phyloP scores from a whole-genome alignment of 2,888 invertebrate genomes.

The Catocala sponsa region DNA sequence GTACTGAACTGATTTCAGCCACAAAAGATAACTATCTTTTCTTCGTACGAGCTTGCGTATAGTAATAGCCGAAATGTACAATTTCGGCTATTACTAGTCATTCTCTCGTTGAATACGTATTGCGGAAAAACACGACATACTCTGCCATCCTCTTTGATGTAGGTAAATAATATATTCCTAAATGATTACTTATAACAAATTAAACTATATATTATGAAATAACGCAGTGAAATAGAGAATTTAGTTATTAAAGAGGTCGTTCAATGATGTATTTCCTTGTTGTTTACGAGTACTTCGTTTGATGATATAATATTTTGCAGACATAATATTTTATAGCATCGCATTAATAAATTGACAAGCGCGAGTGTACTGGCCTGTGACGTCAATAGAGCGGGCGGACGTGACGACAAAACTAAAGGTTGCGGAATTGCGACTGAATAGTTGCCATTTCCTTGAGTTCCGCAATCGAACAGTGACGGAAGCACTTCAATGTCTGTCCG shows the following conservation, averaged over 20 bases:
- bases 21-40: too few species aligned
- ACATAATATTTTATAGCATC: constrained; percentile 12
- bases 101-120: too few species aligned
- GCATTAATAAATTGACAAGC: constrained; percentile 28
- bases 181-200: constrained; percentile 16
- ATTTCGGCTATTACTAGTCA: too few species aligned
- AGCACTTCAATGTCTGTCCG: too few species aligned
- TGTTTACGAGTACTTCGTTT: constrained; percentile 21
- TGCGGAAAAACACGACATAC: too few species aligned
- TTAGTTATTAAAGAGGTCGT: constrained; percentile 20
- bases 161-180: constrained; percentile 1
- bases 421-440: not conserved
- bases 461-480: too few species aligned
- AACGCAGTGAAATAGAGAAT: constrained; percentile 10
- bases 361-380: constrained; percentile 20
- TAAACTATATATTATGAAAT: constrained; percentile 8
- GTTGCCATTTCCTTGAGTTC: too few species aligned
- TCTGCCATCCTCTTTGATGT: not conserved
- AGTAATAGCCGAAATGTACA: too few species aligned
- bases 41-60: too few species aligned
- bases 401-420: not conserved
- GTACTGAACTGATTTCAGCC: too few species aligned
- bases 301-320: constrained; percentile 28
- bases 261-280: constrained; percentile 26
- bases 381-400: constrained; percentile 14